Conservation (phyloP, 2,113 vertebrate species). For the Cynocephalus volans region DNA sequence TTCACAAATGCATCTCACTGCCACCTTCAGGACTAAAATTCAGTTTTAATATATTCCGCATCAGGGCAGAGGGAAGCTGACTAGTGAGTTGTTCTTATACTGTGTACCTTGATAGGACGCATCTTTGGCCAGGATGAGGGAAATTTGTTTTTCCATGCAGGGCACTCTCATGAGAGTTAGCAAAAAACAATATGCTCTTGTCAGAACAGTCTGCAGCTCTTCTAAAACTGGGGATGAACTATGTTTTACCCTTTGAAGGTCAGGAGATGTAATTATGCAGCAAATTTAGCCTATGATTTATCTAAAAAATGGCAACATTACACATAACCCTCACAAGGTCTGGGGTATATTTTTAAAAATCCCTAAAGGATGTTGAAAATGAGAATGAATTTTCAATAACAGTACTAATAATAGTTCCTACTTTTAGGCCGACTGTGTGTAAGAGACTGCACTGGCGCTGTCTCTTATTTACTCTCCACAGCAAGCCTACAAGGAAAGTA, state of each 20-base stretch:
- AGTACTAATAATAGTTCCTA: slow-evolving; percentile 28
- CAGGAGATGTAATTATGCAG: slow-evolving; percentile 67
- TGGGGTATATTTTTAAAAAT: not conserved
- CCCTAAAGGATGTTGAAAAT: slow-evolving; percentile 14
- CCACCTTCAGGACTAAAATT: not conserved
- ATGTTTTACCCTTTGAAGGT: slow-evolving; percentile 65
- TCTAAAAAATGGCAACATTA: slow-evolving; percentile 18
- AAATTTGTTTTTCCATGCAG: slow-evolving; percentile 40
- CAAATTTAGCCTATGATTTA: slow-evolving; percentile 66
- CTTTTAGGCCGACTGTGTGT: not conserved
- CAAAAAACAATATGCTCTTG: not conserved
- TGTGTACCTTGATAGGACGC: not conserved
- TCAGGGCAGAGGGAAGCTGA: not conserved
- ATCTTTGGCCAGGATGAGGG: not conserved
- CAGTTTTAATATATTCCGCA: not conserved
- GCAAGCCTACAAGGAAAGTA: not conserved
- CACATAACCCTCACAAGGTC: not conserved
- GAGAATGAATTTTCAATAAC: slow-evolving; percentile 30
- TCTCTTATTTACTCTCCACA: not conserved
- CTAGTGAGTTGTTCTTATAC: not conserved
- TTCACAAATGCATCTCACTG: not conserved
- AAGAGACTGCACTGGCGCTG: not conserved
- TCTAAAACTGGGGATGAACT: slow-evolving; percentile 43
- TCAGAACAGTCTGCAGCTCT: slow-evolving; percentile 53
- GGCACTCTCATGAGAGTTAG: slow-evolving; percentile 18